Evolutionary conservation across 2,888 invertebrate genomes (phyloP).

Genomic region (Osmoderma eremita): DNA sequence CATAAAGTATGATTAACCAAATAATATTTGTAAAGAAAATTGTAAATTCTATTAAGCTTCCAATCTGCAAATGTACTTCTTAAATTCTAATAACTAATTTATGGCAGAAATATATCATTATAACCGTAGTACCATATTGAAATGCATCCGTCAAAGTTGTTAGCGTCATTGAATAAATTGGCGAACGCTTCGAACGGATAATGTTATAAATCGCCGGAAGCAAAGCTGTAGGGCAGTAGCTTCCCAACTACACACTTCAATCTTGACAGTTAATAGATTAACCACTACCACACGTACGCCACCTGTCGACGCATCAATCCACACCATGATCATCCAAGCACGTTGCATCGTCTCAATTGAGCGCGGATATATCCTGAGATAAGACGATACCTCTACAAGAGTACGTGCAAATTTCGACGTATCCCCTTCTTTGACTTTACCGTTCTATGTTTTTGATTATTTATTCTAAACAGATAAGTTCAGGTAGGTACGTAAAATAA

Average conservation of each 20-base stretch:
- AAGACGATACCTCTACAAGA: neutral
- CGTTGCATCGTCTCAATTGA: slow-evolving; percentile 17
- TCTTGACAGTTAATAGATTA: slow-evolving; percentile 31
- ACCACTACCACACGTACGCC: slow-evolving; percentile 15
- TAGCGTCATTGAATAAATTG: neutral
- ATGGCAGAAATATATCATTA: no score
- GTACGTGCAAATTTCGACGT: slow-evolving; percentile 12
- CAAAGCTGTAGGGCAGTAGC: neutral
- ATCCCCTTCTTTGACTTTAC: neutral
- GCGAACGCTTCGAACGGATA: slow-evolving; percentile 1
- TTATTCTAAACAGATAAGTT: no score
- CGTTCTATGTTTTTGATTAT: neutral
- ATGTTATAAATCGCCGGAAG: neutral
- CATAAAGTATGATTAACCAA: no score
- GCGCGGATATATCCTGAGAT: slow-evolving; percentile 16
- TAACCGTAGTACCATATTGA: no score
- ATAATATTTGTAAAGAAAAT: no score
- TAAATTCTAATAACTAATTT: no score
- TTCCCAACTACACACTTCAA: slow-evolving; percentile 17
- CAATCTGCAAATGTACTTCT: no score
- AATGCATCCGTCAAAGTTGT: no score
- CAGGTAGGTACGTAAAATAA: neutral
- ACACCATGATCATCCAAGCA: slow-evolving; percentile 5
- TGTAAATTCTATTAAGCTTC: no score
- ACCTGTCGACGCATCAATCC: slow-evolving; percentile 17